Evolutionary conservation across 2,888 invertebrate species (phyloP), one percentile per base, ranked within the genome.

Genomic region (Hypolimnas misippus): DNA sequence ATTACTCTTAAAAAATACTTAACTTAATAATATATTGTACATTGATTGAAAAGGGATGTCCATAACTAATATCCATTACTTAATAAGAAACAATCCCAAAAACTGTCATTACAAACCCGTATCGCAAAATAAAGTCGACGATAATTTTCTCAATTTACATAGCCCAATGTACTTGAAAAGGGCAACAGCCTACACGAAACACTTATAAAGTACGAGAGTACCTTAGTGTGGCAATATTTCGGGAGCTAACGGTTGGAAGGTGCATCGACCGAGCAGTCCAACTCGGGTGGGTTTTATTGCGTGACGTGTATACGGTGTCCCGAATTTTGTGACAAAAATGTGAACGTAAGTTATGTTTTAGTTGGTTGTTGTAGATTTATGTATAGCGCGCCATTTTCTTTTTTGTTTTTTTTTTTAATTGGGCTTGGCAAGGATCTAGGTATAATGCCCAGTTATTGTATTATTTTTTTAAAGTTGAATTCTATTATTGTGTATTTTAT

Each of bases 231-330:
- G 86, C 85, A 88, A 90, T 87, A 89, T 88, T 89, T 90, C 85
- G 90, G 89, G 87, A 87, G 83, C 81, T 85, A 87, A 88, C 89
- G 88, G 89, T 83, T 75, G 75, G 74, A 57, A 67, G 78, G 87
- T 76, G 83, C 87, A 83, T 79, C 83, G 89, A 86, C 77, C 77
- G 73, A 68, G 74, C 88, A 88, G 89, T 89, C 63, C 74, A 69
- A 74, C 71, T 74, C 74, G 74, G 78, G 70, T 73, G 71, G 73
- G 78, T 80, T 71, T 72, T 76, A 78, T 73, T 70, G 82, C 74
- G 79, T 75, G 86, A 85, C 87, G 89, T 83, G 81, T 70, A 62
- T 53, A 69, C 60, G 62, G 69, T 70, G 61, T 65, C 68, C 69
- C 74, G 73, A 69, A 72, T 61, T 58, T 57, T 63, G 55, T 63